Percentiles rank a stretch among this genome's conserved stretches.
Conservation (phyloP, 2,797 vertebrate species). For the Cryptoblepharus egeriae region DNA sequence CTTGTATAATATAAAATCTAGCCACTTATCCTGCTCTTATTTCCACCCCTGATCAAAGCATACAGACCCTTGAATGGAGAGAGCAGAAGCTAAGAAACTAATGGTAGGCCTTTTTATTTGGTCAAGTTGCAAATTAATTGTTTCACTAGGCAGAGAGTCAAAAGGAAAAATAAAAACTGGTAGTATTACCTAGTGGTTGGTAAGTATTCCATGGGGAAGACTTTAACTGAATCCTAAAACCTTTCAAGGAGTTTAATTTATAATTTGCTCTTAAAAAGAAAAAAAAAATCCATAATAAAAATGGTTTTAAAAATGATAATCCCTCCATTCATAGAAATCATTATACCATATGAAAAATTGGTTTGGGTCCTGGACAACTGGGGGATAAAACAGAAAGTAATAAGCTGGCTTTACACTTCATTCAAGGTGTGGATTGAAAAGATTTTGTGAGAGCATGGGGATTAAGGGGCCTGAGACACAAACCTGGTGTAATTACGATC, state of each 20-base stretch:
- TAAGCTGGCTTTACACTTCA: constrained; percentile 1
- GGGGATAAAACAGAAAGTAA: not conserved
- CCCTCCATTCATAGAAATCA: constrained; percentile 1
- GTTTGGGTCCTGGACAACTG: not conserved
- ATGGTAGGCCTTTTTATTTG: no score
- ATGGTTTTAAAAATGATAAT: not conserved
- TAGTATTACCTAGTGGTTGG: no score
- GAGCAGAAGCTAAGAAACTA: no score
- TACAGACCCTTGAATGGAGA: not conserved
- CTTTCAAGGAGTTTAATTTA: not conserved
- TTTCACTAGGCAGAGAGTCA: no score
- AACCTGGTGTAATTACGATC: constrained; percentile 24
- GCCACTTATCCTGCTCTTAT: no score
- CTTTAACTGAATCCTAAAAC: not conserved
- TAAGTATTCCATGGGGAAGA: no score
- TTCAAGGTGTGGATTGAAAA: constrained; percentile 27
- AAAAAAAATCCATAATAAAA: not conserved
- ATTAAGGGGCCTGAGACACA: constrained; percentile 19
- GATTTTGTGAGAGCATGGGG: constrained; percentile 10
- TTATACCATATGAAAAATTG: not conserved
- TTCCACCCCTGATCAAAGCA: no score
- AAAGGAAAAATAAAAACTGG: no score
- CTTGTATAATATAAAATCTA: no score
- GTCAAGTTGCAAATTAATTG: no score
- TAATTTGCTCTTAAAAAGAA: not conserved